These are phyloP conservation scores for Plectrocnemia conspersa DNA, from an alignment of 1,140 invertebrate genomes.

Conservation along the genomic window DNA sequence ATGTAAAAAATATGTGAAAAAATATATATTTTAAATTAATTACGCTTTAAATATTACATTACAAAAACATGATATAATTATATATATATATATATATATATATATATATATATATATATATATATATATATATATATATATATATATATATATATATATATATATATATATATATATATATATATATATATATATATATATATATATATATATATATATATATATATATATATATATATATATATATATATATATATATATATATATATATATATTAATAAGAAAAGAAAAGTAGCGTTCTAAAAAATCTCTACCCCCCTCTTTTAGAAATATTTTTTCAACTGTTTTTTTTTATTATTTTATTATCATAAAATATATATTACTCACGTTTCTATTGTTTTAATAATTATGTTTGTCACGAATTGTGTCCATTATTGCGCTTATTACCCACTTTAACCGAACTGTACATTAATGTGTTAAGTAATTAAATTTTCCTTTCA, in stretches of 20 bases:
- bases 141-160: constrained; percentile 2
- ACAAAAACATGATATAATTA: neutral
- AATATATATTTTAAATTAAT: neutral
- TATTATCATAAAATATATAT: too few species aligned
- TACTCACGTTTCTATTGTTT: too few species aligned
- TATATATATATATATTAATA: constrained; percentile 2
- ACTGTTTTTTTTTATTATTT: too few species aligned
- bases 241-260: constrained; percentile 2
- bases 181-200: neutral
- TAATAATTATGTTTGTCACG: too few species aligned
- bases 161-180: neutral
- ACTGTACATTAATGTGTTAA: too few species aligned
- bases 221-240: neutral
- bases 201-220: neutral
- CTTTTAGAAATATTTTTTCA: neutral
- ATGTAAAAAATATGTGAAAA: neutral
- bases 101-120: constrained; percentile 12
- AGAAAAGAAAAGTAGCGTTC: neutral
- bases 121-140: constrained; percentile 7
- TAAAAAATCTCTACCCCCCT: neutral
- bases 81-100: constrained; percentile 11
- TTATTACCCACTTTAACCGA: too few species aligned
- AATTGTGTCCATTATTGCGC: too few species aligned
- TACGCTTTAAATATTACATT: neutral
- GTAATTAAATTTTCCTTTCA: too few species aligned